phyloP scores from a whole-genome alignment of 2,797 vertebrate genomes.

The Eulemur mongoz region DNA sequence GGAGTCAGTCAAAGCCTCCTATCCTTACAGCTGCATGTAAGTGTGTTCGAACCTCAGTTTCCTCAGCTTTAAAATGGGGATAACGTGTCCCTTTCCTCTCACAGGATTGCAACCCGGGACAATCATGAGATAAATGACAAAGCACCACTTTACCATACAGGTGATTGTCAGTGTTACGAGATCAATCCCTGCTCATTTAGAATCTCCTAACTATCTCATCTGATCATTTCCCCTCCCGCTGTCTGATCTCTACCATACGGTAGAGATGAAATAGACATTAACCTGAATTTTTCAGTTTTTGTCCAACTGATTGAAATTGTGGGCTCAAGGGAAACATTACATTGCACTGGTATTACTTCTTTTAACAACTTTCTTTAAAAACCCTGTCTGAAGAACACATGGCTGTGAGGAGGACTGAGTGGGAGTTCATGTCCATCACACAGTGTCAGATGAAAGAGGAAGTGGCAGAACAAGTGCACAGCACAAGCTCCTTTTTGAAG shows the following conservation, averaged over 20 bases:
- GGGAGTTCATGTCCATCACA: background rate
- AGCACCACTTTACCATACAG: background rate
- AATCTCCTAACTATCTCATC: background rate
- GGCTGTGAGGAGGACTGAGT: background rate
- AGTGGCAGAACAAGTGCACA: background rate
- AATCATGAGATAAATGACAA: background rate
- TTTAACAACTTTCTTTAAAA: background rate
- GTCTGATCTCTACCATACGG: background rate
- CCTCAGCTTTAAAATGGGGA: background rate
- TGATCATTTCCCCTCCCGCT: background rate
- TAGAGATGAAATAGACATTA: background rate
- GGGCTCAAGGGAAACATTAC: background rate
- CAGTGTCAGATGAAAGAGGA: background rate
- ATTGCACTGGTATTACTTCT: background rate
- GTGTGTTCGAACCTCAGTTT: background rate
- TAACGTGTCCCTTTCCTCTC: background rate
- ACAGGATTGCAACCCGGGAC: background rate
- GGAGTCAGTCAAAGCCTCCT: background rate
- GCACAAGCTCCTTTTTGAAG: background rate
- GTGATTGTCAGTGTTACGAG: background rate
- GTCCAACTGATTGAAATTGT: background rate
- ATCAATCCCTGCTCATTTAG: background rate
- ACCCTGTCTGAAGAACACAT: background rate
- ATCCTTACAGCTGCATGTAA: fast-evolving
- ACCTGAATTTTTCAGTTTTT: background rate